phyloP scores from a whole-genome alignment of 2,888 invertebrate genomes.

The Agrilus biguttatus region DNA sequence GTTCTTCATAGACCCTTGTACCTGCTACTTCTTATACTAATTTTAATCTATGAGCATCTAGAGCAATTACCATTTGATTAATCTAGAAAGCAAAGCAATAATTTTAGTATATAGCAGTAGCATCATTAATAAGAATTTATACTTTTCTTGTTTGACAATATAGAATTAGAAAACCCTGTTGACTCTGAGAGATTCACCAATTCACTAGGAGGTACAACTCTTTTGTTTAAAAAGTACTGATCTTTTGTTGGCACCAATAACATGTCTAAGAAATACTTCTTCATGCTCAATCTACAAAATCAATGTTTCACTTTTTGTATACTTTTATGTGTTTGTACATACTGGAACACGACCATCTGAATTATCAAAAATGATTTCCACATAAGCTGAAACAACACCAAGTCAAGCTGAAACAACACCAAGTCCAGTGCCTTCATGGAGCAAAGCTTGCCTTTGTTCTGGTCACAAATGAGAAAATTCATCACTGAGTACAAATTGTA shows the following conservation, averaged over 20 bases:
- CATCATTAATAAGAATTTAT: neutral
- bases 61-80: constrained; percentile 99
- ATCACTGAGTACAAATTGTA: constrained; percentile 98
- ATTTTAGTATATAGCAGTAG: neutral
- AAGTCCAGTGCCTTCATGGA: constrained; percentile 97
- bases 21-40: constrained; percentile 93
- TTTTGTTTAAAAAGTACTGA: constrained; percentile 97
- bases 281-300: constrained; percentile 81
- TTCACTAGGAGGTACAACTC: constrained; percentile 92
- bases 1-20: constrained; percentile 93
- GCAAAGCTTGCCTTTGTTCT: constrained; percentile 85
- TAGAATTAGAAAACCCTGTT: constrained; percentile 98
- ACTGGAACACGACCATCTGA: constrained; percentile 93
- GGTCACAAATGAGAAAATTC: constrained; percentile 95
- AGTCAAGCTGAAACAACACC: too few relatives aligned
- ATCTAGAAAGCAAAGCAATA: constrained; percentile 44
- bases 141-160: constrained; percentile 97
- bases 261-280: constrained; percentile 87
- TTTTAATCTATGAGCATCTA: constrained; percentile 91
- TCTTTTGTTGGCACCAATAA: constrained; percentile 99
- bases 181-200: constrained; percentile 97
- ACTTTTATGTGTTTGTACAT: constrained; percentile 24
- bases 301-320: neutral
- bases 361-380: constrained; percentile 99
- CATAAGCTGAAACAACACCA: constrained; percentile 93